Evolutionary conservation across 2,113 vertebrate genomes (phyloP), one percentile per base, ranked within the genome.

Genomic region (Saccopteryx bilineata): DNA sequence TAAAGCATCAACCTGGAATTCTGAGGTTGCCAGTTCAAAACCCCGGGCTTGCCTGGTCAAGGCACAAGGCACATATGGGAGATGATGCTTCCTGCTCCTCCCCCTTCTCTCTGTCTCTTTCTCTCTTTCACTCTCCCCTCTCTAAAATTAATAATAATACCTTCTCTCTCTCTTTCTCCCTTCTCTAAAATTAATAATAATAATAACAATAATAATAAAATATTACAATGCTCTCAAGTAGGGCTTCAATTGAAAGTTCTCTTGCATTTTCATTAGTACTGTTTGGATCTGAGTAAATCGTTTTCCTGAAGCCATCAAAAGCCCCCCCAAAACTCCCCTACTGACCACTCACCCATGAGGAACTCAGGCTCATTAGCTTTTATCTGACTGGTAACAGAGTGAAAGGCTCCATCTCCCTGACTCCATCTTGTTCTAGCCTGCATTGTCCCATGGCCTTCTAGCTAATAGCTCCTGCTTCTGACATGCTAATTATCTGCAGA

Each of bases 181-280:
- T 39, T 39, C 39, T 39, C 39, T 39, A 39, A 39, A 39, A 39
- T 39, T 39, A 39, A 39, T 39, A 39, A 39, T 39, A 39, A 39
- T 39, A 39, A 39, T 39, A 39, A 39, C 3, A 39, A 39, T 39
- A 39, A 39, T 39, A 39, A 39, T 39, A 39, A 39, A 39, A 39
- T 39, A 66, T 87, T 65, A 92, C 26, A 92, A 94, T 12, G 14
- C 23, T 60, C 6, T 87, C 24, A 50, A 33, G 81, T 68, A 48
- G 14, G 33, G 18, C 28, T 95, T 80, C 76, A 61, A 61, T 84
- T 92, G 61, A 78, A 56, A 96, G 52, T 87, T 87, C 6, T 93
- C 50, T 46, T 21, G n/a, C 21, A 12, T 72, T 94, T 90, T 21
- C n/a, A 72, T 80, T n/a, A 56, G n/a, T 65, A 21, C 18, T n/a